phyloP scores from a whole-genome alignment of 2,888 invertebrate species.

The Sminthurinus aureus region DNA sequence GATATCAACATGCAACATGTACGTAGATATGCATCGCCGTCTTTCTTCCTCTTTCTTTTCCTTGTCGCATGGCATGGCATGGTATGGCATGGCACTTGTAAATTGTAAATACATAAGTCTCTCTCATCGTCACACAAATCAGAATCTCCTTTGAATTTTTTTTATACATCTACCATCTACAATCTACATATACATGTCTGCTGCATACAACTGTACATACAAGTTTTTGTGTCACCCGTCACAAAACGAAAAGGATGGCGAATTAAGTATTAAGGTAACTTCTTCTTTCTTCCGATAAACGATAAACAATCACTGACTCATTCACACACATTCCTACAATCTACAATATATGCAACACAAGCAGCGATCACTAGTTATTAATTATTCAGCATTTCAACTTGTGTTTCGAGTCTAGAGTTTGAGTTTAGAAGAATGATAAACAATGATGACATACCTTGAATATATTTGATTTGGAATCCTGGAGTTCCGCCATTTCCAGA shows the following conservation, averaged over 20 bases:
- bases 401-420: too few species aligned
- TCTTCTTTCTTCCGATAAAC: background rate
- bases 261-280: too few species aligned
- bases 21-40: background rate
- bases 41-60: background rate
- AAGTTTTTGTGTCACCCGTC: too few species aligned
- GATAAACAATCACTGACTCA: background rate
- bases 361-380: background rate
- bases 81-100: too few species aligned
- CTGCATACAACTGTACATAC: too few species aligned
- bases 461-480: conserved; percentile 89
- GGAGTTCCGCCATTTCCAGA: conserved; percentile 86
- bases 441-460: conserved; percentile 68
- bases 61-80: too few species aligned
- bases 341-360: too few species aligned
- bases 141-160: too few species aligned
- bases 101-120: too few species aligned
- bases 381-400: background rate
- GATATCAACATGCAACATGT: background rate
- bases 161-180: too few species aligned
- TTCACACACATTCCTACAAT: background rate
- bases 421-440: background rate
- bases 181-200: too few species aligned
- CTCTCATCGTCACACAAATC: background rate
- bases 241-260: too few species aligned